Conservation (phyloP, 2,797 vertebrate genomes). For the Holocentrus rufus region DNA sequence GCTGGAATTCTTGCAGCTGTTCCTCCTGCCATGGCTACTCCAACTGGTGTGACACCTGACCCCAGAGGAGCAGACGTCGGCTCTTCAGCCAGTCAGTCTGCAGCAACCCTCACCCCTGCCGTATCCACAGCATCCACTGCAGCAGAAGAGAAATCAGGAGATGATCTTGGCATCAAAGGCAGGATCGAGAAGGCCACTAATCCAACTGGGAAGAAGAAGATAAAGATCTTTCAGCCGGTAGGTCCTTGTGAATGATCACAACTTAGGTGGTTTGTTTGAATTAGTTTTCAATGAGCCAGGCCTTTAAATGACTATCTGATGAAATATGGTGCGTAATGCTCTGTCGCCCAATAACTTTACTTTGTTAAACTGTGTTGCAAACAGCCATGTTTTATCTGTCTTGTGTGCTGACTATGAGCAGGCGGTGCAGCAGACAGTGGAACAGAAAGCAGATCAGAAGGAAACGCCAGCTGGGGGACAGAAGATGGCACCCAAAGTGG, state of each 20-base stretch:
- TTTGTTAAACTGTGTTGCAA: neutral
- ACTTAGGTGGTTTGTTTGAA: neutral
- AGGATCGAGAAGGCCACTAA: conserved; percentile 97
- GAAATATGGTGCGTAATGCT: neutral
- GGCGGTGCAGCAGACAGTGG: conserved; percentile 61
- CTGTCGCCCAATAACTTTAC: neutral
- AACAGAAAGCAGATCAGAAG: conserved; percentile 55
- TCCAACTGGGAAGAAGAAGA: conserved; percentile 97
- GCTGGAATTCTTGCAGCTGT: neutral
- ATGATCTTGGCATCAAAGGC: conserved; percentile 96
- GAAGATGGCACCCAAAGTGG: conserved; percentile 28
- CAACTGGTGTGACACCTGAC: conserved; percentile 18
- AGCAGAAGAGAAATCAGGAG: conserved; percentile 74
- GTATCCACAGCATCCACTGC: conserved; percentile 29
- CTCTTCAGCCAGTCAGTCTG: conserved; percentile 25
- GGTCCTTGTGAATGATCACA: conserved; percentile 72
- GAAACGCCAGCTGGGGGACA: conserved; percentile 19
- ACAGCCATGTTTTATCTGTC: conserved; percentile 40
- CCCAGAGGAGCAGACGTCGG: conserved; percentile 32
- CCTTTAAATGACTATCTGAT: neutral
- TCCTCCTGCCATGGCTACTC: neutral
- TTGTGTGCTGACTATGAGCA: conserved; percentile 65
- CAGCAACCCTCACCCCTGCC: conserved; percentile 1
- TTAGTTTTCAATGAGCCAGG: neutral
- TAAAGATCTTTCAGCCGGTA: conserved; percentile 99